Conservation (phyloP, 2,113 vertebrate species). For the Myiagra hebetior region DNA sequence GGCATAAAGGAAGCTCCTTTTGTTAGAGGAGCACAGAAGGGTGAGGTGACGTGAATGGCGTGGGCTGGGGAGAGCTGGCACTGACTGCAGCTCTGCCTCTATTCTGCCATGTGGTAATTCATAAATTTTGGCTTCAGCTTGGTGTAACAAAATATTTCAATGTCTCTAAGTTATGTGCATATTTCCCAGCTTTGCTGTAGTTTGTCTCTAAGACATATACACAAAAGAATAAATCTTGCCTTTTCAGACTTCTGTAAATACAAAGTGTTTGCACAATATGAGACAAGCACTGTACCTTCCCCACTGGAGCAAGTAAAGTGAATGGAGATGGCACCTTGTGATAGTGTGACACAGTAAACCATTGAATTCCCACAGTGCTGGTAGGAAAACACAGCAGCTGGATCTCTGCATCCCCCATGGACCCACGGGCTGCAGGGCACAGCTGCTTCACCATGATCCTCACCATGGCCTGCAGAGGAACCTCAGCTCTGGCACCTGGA, state of each 20-base stretch:
- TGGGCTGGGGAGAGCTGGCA: background rate
- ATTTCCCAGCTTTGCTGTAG: background rate
- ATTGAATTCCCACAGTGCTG: background rate
- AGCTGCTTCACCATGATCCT: too few species aligned
- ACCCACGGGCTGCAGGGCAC: too few species aligned
- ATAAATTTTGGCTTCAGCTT: background rate
- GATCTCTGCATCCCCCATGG: too few species aligned
- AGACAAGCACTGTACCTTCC: background rate
- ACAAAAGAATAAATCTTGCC: background rate
- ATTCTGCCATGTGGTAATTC: background rate
- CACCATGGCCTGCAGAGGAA: too few species aligned
- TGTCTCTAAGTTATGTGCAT: background rate
- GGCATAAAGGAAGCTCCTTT: background rate
- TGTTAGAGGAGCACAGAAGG: background rate
- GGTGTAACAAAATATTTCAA: background rate
- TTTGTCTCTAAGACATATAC: background rate
- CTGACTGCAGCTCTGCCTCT: background rate
- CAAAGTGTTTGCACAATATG: fast-evolving
- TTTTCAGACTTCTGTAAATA: background rate
- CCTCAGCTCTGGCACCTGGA: too few species aligned
- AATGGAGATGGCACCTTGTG: background rate
- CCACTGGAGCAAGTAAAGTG: too few species aligned
- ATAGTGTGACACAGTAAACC: background rate
- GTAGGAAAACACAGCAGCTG: background rate
- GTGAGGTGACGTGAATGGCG: fast-evolving